Base-by-base conservation (phyloP, 2,888 invertebrate species). In the Eledone cirrhosa region DNA sequence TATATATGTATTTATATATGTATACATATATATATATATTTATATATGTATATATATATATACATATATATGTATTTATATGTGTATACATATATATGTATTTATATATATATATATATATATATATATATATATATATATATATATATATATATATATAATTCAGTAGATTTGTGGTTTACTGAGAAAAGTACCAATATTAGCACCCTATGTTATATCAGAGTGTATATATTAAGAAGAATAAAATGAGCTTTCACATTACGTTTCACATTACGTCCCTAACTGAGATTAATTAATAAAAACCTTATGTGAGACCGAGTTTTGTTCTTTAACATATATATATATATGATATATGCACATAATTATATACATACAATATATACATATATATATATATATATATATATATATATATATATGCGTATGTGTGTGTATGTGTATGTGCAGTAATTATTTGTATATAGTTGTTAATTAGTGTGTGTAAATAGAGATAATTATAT, bases 91-190 rank as follows among this genome's bases (percentile, higher is more conserved):
- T 41, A 72, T 41, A 24, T 41, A 72, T 41, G 29, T 41, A 72
- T 41, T 27, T 16, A n/a, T 16, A 77, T 48, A 77, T 48, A 77
- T 48, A 76, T 48, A 48, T 48, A 77, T 41, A 77, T 48, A 77
- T 24, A 77, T 48, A 77, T n/a, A 77, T 48, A 77, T n/a, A 74
- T 29, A 77, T 41, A 77, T 48, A 48, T 27, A 22, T 41, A 72
- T 27, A 72, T 31, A 24, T 31, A 69, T 31, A 69, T 31, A 69
- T 31, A 22, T 53, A 22, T n/a, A 2, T n/a, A 5, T 22, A n/a
- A n/a, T n/a, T n/a, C n/a, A n/a, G n/a, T n/a, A n/a, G n/a, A n/a
- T n/a, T n/a, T n/a, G n/a, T n/a, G n/a, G n/a, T n/a, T n/a, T n/a
- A n/a, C n/a, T n/a, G n/a, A n/a, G n/a, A n/a, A n/a, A n/a, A n/a